These are phyloP conservation scores for Patella ulyssiponensis DNA, from an alignment of 2,888 invertebrate species.

Conservation along the genomic window DNA sequence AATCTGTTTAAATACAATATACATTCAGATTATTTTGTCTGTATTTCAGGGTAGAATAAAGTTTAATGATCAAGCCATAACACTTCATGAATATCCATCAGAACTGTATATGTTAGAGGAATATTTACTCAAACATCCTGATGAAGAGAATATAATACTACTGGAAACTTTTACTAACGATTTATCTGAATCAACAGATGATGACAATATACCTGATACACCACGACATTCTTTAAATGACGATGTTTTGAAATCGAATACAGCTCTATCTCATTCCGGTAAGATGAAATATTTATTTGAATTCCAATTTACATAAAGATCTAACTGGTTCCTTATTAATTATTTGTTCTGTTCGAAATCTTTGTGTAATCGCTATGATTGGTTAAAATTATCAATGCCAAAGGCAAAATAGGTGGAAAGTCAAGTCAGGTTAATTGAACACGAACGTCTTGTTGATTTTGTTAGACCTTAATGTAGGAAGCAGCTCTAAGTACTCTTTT, in stretches of 20 bases:
- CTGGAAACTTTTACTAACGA: constrained; percentile 34
- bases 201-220: constrained; percentile 21
- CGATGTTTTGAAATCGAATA: constrained; percentile 33
- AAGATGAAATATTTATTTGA: neutral
- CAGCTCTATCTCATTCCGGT: constrained; percentile 38
- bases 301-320: too few species aligned
- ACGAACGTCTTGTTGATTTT: too few species aligned
- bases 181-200: constrained; percentile 10
- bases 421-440: too few species aligned
- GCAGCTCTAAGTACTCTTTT: too few species aligned
- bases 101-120: constrained; percentile 81
- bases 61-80: constrained; percentile 89
- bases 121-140: constrained; percentile 55
- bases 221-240: constrained; percentile 23
- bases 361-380: too few species aligned
- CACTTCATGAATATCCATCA: constrained; percentile 93
- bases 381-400: too few species aligned
- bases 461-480: too few species aligned
- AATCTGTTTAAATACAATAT: neutral
- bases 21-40: constrained; percentile 49
- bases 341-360: too few species aligned
- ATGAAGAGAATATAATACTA: constrained; percentile 49
- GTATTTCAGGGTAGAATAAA: constrained; percentile 85
- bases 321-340: too few species aligned
- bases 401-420: too few species aligned